Percentiles rank a stretch among this genome's conserved stretches.
Conservation (phyloP, 2,888 invertebrate species). For the Callinectes sapidus region DNA sequence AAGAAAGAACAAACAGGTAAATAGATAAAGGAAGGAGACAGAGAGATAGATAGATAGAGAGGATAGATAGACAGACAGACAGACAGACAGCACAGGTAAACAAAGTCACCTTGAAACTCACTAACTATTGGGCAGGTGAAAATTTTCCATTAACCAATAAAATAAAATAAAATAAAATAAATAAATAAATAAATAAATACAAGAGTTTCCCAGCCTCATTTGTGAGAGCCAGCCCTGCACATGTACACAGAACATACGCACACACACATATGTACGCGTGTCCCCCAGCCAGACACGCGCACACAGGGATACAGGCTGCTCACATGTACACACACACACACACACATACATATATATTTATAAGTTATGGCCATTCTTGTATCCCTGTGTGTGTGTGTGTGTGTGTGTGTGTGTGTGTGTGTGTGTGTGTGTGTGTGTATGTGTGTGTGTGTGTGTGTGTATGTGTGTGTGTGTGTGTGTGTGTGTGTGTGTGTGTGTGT, state of each 20-base stretch:
- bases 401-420: conserved; percentile 32
- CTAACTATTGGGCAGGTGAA: background rate
- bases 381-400: conserved; percentile 17
- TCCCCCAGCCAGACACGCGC: background rate
- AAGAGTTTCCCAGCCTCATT: background rate
- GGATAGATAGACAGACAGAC: background rate
- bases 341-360: background rate
- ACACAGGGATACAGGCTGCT: background rate
- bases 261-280: background rate
- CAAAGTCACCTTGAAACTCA: background rate
- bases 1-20: background rate
- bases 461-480: too few relatives aligned
- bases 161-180: background rate
- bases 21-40: background rate
- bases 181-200: background rate
- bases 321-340: background rate
- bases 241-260: background rate
- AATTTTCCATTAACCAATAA: background rate
- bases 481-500: too few relatives aligned
- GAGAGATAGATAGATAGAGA: background rate
- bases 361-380: background rate
- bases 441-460: background rate
- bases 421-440: conserved; percentile 38
- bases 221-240: background rate
- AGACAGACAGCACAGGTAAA: background rate